Base-by-base conservation (phyloP, 2,797 vertebrate species). In the Myotis myotis region DNA sequence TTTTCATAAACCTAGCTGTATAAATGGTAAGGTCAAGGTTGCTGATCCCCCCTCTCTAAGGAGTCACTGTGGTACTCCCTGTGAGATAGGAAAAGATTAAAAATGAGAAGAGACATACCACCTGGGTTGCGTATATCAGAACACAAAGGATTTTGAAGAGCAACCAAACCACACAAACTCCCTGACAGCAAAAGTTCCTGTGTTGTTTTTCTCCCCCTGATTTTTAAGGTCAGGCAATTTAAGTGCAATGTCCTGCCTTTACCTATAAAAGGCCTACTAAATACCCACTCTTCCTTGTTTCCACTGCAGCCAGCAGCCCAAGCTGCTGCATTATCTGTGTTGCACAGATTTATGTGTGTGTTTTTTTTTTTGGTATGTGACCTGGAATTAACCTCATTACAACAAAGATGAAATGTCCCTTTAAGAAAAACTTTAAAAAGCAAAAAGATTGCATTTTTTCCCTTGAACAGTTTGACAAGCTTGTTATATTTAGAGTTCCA, bases 361-460 rank as follows among this genome's bases (percentile, higher is more conserved):
- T 38, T 4, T 19, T 47, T 71, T 12, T 30, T 74, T 11, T 91
- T 33, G 30, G 7, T 72, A 11, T 55, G 66, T 88, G 33, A 81
- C 20, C 82, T 93, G 25, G 12, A 78, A 76, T 93, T 95, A 87
- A 66, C 44, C 41, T 84, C 20, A 81, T 92, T 82, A 80, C 11
- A 87, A 20, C 28, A 80, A 93, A 95, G 51, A 89, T n/a, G 25
- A 79, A 66, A 76, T 81, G 44, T 60, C 5, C 49, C 64, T 92
- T 93, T 89, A 94, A 91, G 68, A 79, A 87, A 85, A 85, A 92
- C 55, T 33, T 60, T 76, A 20, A 89, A 95, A 87, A 89, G 66
- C n/a, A 81, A 91, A 81, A 91, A 87, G n/a, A 76, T 57, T 87
- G n/a, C 23, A 49, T 83, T 91, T 89, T 83, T 86, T 82, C 41